Base-by-base conservation (phyloP, 30 jellyfish, hydroid and myxozoan genomes). In the Pelagia noctiluca region DNA sequence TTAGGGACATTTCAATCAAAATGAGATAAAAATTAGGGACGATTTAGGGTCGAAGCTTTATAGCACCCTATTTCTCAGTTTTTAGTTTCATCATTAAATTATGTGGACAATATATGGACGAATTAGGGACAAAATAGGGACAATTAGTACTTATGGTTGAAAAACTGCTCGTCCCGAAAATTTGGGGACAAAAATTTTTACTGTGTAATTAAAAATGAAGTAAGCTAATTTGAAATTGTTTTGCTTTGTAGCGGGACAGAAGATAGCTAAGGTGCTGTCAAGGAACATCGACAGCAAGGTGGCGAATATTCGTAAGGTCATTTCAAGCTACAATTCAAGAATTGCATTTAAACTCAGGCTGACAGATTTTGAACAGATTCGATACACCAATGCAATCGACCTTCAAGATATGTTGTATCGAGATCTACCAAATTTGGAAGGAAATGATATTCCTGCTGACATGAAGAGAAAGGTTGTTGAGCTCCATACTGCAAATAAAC, bases 401-500 rank as follows among this genome's bases (percentile, higher is more conserved):
- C 57, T 42, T 42, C 57, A 42, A 42, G 57, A 42, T 42, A 8
- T 42, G 57, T 42, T 42, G 57, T 42, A 42, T 42, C 16, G 57
- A 42, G 57, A 42, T 42, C 16, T 42, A 42, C 57, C 57, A 42
- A 42, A 42, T 42, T 42, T 42, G 57, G 57, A 60, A 10, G 73
- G 73, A 10, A 60, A 60, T 30, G 33, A 1, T 30, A 26, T 67
- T 22, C 61, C 80, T 36, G 11, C 80, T 30, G 80, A 30, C 29
- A 18, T 67, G 61, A 67, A 67, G 70, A 67, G 80, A 34, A 30
- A 67, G 28, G 80, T 36, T 1, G 34, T 67, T 67, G 80, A 67
- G 80, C 80, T 67, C 62, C 34, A 67, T 35, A 67, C 80, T 30
- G 80, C 80, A n/a, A 36, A 67, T 67, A 67, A 32, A 29, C 80